These are phyloP conservation scores for Glossosoma conforme DNA, from an alignment of 1,140 invertebrate genomes.

Conservation along the genomic window DNA sequence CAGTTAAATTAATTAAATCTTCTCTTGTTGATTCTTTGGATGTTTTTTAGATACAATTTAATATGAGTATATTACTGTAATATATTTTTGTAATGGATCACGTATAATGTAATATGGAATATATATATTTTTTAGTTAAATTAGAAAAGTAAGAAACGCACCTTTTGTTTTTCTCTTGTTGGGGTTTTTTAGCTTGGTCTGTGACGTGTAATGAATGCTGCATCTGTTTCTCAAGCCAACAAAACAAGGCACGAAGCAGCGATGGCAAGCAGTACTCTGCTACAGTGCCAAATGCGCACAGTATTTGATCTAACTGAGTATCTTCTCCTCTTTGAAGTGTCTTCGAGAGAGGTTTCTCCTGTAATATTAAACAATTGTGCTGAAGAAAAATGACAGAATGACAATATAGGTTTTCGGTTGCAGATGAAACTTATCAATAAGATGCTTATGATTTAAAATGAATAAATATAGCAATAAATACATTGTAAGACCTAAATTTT, in stretches of 20 bases:
- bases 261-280: slow-evolving; percentile 98
- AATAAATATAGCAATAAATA: background rate
- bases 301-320: slow-evolving; percentile 89
- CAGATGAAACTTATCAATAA: background rate
- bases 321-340: slow-evolving; percentile 93
- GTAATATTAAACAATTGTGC: slow-evolving; percentile 24
- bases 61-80: no score
- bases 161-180: slow-evolving; percentile 68
- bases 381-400: background rate
- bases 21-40: no score
- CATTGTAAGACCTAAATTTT: background rate
- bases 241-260: slow-evolving; percentile 85
- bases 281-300: slow-evolving; percentile 86
- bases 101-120: no score
- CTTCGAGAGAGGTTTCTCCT: slow-evolving; percentile 89
- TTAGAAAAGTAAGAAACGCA: no score
- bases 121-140: no score
- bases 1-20: no score
- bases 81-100: no score
- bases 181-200: slow-evolving; percentile 52
- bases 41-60: no score
- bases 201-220: slow-evolving; percentile 51
- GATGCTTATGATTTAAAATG: background rate
- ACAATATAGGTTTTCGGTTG: background rate
- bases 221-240: slow-evolving; percentile 93